Evolutionary conservation across 2,888 invertebrate species (phyloP), one percentile per base, ranked within the genome.

Genomic region (Melitaea athalia): DNA sequence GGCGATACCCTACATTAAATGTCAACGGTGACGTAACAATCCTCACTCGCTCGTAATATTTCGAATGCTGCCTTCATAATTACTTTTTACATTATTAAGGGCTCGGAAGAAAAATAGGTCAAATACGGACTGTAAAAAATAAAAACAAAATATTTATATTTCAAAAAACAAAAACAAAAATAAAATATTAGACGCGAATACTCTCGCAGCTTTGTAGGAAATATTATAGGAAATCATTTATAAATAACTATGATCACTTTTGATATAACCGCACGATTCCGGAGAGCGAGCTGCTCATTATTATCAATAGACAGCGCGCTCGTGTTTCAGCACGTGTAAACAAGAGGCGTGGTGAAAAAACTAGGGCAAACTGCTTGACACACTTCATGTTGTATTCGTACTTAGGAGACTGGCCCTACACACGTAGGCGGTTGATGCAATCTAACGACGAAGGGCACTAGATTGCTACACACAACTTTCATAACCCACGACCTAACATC

Each of bases 341-440:
- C 81, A 81, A 81, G 75, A 77, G 79, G 76, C 77, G 76, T 79
- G 78, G 79, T 75, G 76, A 77, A 79, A 86, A 87, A 91, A 89
- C 84, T 90, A 82, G 91, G 87, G 81, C 89, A 87, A 75, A 77
- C 84, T 78, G 83, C 86, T 88, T 89, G 91, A 88, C 90, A 91
- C 82, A 86, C 86, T 87, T 87, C 84, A 85, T 85, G 83, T 83
- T 85, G 84, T n/a, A n/a, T n/a, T 83, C 85, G 84, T 81, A 81
- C 76, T 88, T 87, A 84, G 88, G 88, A 85, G 85, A 86, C 82
- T 81, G 57, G 84, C 84, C 85, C 86, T 86, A 83, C 82, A 83
- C 84, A 81, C 79, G 90, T 89, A 84, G 89, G 90, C 81, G 90
- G 83, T 79, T 84, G 89, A 89, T 90, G 90, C 89, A 91, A 92